These are phyloP conservation scores for Mellivora capensis DNA, from an alignment of 2,113 vertebrate genomes.

Conservation along the genomic window DNA sequence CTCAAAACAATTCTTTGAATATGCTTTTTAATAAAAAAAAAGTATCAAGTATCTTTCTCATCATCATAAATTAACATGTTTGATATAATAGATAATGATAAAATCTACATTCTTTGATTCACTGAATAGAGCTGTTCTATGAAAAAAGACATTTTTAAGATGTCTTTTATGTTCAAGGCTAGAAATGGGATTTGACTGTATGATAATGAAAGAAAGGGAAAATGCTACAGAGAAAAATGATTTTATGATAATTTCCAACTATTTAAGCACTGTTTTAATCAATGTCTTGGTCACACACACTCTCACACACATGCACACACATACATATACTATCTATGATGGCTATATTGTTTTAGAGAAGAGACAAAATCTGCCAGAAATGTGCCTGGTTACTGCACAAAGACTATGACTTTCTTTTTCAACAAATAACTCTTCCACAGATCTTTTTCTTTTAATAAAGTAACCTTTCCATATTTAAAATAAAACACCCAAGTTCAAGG, in stretches of 20 bases:
- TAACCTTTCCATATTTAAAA: constrained; percentile 28
- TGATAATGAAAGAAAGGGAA: not conserved
- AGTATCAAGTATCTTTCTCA: constrained; percentile 48
- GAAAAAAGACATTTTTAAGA: constrained; percentile 61
- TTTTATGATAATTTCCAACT: constrained; percentile 70
- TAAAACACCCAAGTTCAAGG: not conserved
- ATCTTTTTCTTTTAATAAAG: constrained; percentile 15
- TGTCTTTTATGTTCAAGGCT: constrained; percentile 72
- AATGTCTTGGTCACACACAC: constrained; percentile 47
- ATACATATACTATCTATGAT: not conserved
- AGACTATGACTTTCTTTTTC: constrained; percentile 61
- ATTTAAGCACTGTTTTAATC: constrained; percentile 61
- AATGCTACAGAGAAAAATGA: constrained; percentile 54
- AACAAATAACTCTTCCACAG: constrained; percentile 51
- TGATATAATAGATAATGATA: constrained; percentile 63
- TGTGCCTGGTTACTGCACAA: constrained; percentile 58
- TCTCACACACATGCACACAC: not conserved
- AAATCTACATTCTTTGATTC: constrained; percentile 63
- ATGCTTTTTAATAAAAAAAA: constrained; percentile 51
- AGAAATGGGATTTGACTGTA: constrained; percentile 66
- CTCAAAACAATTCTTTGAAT: constrained; percentile 57
- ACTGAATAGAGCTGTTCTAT: constrained; percentile 66
- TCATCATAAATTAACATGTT: constrained; percentile 70
- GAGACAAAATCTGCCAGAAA: constrained; percentile 45
- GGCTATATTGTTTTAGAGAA: constrained; percentile 69